These are phyloP conservation scores for Perca schrenkii DNA, from an alignment of 2,113 vertebrate genomes.

Conservation along the genomic window DNA sequence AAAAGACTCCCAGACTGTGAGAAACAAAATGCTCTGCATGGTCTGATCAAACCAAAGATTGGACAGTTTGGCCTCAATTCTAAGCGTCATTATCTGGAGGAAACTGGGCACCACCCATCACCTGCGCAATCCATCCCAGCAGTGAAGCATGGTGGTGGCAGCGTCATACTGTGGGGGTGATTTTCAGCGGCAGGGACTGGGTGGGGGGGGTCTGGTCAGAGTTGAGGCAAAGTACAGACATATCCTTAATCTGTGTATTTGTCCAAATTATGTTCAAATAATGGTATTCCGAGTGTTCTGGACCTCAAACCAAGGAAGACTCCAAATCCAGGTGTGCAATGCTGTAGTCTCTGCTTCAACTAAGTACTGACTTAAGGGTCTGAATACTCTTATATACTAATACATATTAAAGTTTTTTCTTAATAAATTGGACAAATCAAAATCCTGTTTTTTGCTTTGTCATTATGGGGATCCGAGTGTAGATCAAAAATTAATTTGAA, in stretches of 20 bases:
- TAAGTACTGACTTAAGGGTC: background rate
- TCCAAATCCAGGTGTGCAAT: no score
- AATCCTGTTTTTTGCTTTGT: background rate
- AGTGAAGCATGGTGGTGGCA: background rate
- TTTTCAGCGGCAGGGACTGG: background rate
- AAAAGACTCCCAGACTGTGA: background rate
- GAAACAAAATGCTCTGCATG: background rate
- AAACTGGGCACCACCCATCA: background rate
- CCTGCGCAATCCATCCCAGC: background rate
- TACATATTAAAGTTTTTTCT: background rate
- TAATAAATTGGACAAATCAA: background rate
- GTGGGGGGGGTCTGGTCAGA: background rate
- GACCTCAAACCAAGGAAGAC: background rate
- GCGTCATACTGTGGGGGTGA: background rate
- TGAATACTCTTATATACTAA: background rate
- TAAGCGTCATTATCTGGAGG: background rate
- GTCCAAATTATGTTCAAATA: no score
- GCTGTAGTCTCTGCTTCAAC: background rate
- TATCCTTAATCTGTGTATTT: background rate
- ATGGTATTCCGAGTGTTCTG: background rate
- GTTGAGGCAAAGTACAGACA: background rate
- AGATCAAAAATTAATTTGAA: background rate
- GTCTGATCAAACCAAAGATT: background rate
- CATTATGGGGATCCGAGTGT: background rate
- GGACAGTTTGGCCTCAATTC: background rate